Base-by-base conservation (phyloP, 2,113 vertebrate species). In the Tupaia tana region DNA sequence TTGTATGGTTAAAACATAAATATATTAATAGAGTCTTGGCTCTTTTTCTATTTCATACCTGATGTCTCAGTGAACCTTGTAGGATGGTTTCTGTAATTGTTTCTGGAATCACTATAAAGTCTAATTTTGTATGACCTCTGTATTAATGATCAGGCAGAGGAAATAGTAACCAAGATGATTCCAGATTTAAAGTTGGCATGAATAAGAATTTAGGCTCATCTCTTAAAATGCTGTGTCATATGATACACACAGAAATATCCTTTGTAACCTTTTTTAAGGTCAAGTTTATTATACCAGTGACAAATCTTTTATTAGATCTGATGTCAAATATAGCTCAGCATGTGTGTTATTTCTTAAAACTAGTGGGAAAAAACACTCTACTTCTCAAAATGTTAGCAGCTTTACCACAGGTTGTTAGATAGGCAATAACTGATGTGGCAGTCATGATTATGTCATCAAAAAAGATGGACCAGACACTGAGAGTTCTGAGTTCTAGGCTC, bases 31-130 rank as follows among this genome's bases (percentile, higher is more conserved):
- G 83, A 74, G 75, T 79, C 31, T 80, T 91, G 34, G 6, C 12
- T 22, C 29, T 94, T 93, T 92, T 95, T 91, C 25, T 9, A 84
- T 9, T 70, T 94, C 77, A 29, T 75, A 27, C 64, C 54, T 79
- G 82, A 34, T 63, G 10, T 9, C 6, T 92, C 54, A 82, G 1
- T 83, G 63, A 77, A 58, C 22, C 43, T 84, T 95, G 18, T 96
- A 78, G 43, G 27, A 96, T 34, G 7, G 67, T 58, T 79, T 91
- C 82, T 52, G 25, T 73, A 64, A 70, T 70, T 66, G 24, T 92
- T 91, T 90, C 69, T 75, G 52, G 74, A 94, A 43, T 95, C 64
- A 95, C 25, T 67, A 61, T 86, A 75, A 90, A n/a, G 70, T 84
- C 34, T 79, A 80, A 71, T 93, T 93, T 78, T 94, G 66, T 70